A percentile compares a stretch with the other conserved stretches of the same genome.
Evolutionary conservation across 2,113 vertebrate species (phyloP).

Genomic region (Anolis carolinensis): DNA sequence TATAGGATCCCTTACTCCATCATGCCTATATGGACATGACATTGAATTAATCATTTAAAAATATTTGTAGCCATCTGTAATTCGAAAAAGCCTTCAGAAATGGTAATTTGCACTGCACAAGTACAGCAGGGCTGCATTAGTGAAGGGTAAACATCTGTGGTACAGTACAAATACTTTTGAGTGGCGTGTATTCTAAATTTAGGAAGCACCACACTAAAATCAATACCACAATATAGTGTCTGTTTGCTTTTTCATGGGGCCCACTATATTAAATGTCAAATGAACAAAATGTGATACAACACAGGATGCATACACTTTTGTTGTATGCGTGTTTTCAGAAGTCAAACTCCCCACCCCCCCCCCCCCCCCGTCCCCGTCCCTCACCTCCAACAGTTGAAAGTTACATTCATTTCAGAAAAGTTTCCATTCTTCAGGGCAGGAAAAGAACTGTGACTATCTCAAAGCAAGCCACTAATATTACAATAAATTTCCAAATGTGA

Average conservation of each 20-base stretch:
- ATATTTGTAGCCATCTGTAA: conserved; percentile 4
- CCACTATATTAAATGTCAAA: conserved; percentile 23
- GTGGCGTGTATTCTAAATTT: conserved; percentile 49
- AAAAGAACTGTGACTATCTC: conserved; percentile 10
- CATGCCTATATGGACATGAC: not conserved
- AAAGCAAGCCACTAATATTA: conserved; percentile 1
- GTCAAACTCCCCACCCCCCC: not conserved
- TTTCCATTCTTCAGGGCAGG: conserved; percentile 20
- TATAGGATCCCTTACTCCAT: not conserved
- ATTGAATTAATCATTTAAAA: conserved; percentile 9
- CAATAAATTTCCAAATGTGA: not conserved
- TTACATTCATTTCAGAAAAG: not conserved
- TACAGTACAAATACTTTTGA: conserved; percentile 47
- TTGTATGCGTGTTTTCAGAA: not conserved
- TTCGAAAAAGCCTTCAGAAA: conserved; percentile 32
- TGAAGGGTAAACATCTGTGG: conserved; percentile 43
- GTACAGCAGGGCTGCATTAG: conserved; percentile 31
- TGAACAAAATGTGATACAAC: conserved; percentile 17
- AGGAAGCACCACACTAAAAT: conserved; percentile 36
- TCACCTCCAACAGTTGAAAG: not conserved
- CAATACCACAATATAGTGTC: conserved; percentile 37
- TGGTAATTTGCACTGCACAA: conserved; percentile 21
- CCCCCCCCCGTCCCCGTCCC: too few relatives aligned
- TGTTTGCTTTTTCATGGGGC: conserved; percentile 58
- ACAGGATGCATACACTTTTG: not conserved